Evolutionary conservation across 2,113 vertebrate species (phyloP), one percentile per base, ranked within the genome.

Genomic region (Pluvialis apricaria): DNA sequence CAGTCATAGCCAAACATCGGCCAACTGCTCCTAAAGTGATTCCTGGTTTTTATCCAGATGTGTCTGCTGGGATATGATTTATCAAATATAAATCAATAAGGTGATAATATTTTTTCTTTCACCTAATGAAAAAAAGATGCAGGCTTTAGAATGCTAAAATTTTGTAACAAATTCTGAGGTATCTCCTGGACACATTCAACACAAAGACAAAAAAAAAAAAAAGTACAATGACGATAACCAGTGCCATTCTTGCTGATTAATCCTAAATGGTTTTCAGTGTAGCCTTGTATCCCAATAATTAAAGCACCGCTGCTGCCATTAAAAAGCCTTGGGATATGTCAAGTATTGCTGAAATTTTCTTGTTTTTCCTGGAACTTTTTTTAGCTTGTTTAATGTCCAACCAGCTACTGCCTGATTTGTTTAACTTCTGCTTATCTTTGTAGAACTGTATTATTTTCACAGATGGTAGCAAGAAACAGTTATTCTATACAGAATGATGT

Each of bases 1-100:
- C 68, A 95, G 54, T 96, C 82, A 95, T 17, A 95, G 34, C 12
- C 40, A 86, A 96, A 95, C 17, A 79, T 69, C 44, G 91, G 44
- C 17, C 38, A 85, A 32, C 68, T 42, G 31, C 21, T 66, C 15
- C 58, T 60, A 20, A 70, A 79, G 57, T 44, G 19, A 95, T 69
- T 94, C 65, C 61, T 51, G 26, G 17, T 4, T 75, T 91, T 81
- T 66, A 73, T 52, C 47, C 62, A 64, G 29, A 49, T 60, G 24
- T 34, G 26, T 86, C 61, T 85, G 40, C 9, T 36, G 65, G 81
- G 60, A 95, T 77, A 45, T 4, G 6, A 61, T 89, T 95, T 91
- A 66, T 92, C 87, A 96, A 95, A 58, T 31, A 42, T 75, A 86
- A 87, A 94, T 82, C 68, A 94, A 60, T 47, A 86, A 55, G 42